phyloP scores from a whole-genome alignment of 2,888 invertebrate species.

The Drosophila villosipedis region DNA sequence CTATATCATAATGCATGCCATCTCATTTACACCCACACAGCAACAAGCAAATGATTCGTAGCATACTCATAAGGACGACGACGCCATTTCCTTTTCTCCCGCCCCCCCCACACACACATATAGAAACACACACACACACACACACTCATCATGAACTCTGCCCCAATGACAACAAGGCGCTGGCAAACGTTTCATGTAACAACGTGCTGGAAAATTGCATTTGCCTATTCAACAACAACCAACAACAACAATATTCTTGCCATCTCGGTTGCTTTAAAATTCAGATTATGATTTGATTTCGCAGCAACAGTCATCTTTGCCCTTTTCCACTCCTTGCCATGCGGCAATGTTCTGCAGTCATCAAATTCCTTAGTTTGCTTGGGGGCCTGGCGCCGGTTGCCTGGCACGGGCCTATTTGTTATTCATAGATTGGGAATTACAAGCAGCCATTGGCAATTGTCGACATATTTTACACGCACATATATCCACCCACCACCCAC shows the following conservation, averaged over 20 bases:
- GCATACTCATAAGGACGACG: slow-evolving; percentile 7
- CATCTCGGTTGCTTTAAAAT: slow-evolving; percentile 60
- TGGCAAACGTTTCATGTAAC: slow-evolving; percentile 70
- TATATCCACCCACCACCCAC: slow-evolving; percentile 23
- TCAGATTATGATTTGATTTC: slow-evolving; percentile 76
- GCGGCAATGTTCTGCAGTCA: neutral
- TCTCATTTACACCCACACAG: slow-evolving; percentile 44
- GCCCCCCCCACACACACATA: neutral
- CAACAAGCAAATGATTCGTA: slow-evolving; percentile 7
- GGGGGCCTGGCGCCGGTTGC: slow-evolving; percentile 51
- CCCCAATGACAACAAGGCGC: slow-evolving; percentile 39
- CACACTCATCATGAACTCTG: neutral
- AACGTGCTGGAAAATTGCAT: slow-evolving; percentile 75
- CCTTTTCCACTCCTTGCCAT: neutral
- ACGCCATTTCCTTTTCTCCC: slow-evolving; percentile 38
- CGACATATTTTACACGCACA: slow-evolving; percentile 58
- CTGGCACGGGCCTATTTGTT: slow-evolving; percentile 72
- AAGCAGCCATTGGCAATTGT: slow-evolving; percentile 77
- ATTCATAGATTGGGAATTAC: slow-evolving; percentile 82
- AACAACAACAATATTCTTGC: slow-evolving; percentile 28
- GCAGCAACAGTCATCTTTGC: slow-evolving; percentile 23
- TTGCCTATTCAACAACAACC: slow-evolving; percentile 47
- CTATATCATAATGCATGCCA: slow-evolving; percentile 59
- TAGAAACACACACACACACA: no score
- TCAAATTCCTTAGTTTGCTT: slow-evolving; percentile 49